Evolutionary conservation across 2,113 vertebrate species (phyloP).

Genomic region (Neotoma lepida): DNA sequence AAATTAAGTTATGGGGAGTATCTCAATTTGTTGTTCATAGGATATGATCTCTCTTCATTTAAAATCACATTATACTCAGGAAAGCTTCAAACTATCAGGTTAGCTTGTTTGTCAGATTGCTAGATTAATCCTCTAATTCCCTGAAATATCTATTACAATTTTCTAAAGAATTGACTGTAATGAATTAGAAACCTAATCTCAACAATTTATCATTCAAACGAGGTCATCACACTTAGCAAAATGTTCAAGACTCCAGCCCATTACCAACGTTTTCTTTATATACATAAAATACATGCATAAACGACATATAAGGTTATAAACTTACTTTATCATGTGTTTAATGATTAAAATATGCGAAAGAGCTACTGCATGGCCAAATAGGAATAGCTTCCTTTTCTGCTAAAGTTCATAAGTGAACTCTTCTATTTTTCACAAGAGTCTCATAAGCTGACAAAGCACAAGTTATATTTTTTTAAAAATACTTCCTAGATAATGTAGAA

Average conservation of each 20-base stretch:
- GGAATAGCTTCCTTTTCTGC: background rate
- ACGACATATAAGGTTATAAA: background rate
- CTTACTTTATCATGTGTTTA: background rate
- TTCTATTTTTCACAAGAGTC: background rate
- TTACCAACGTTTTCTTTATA: conserved; percentile 40
- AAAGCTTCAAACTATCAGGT: conserved; percentile 78
- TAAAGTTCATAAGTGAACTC: conserved; percentile 8
- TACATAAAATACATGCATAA: background rate
- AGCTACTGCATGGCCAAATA: background rate
- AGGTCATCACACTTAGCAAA: conserved; percentile 66
- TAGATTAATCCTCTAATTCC: conserved; percentile 77
- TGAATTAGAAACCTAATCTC: conserved; percentile 78
- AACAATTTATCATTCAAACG: conserved; percentile 76
- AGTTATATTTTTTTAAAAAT: background rate
- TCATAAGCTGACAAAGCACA: background rate
- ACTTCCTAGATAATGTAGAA: background rate
- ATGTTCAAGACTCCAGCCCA: background rate
- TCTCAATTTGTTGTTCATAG: conserved; percentile 73
- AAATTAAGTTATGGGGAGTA: conserved; percentile 75
- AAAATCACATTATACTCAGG: conserved; percentile 75
- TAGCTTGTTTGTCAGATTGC: conserved; percentile 75
- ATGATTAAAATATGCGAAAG: conserved; percentile 20
- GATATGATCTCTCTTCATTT: conserved; percentile 73
- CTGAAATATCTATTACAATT: conserved; percentile 78
- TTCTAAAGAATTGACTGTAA: conserved; percentile 76